These are phyloP conservation scores for Synergus japonicus DNA, from an alignment of 2,888 invertebrate genomes.

Conservation along the genomic window DNA sequence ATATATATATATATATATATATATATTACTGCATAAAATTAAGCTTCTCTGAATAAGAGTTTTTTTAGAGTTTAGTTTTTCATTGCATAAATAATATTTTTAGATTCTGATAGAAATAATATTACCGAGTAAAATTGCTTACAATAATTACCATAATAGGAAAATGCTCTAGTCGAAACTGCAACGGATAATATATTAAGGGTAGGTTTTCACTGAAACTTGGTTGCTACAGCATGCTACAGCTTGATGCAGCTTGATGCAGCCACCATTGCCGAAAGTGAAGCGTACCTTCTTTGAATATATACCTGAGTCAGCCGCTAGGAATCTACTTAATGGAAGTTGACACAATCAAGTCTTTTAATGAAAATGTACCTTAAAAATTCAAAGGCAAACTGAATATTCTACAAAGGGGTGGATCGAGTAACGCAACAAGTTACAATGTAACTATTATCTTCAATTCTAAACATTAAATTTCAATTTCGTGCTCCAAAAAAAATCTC, in stretches of 20 bases:
- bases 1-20: not conserved
- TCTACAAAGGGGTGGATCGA: not conserved
- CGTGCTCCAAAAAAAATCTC: not conserved
- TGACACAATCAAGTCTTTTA: not conserved
- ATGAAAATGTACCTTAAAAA: not conserved
- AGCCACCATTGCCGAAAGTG: not conserved
- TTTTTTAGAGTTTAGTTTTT: not conserved
- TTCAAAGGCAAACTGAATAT: not conserved
- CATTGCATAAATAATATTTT: not conserved
- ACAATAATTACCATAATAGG: not conserved
- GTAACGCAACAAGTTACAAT: not conserved
- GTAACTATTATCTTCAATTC: not conserved
- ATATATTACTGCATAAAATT: not conserved
- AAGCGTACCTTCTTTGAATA: not conserved
- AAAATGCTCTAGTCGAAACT: not conserved
- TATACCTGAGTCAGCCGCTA: slow-evolving; percentile 9
- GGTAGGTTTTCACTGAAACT: not conserved
- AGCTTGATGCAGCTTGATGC: not conserved
- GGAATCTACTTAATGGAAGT: not conserved
- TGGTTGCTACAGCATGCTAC: not conserved
- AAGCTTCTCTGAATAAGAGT: not conserved
- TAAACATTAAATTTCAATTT: not conserved
- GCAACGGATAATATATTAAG: not conserved
- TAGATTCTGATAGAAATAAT: not conserved
- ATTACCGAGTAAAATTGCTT: not conserved